Conservation (phyloP, 1,140 invertebrate genomes). For the Lethocerus indicus region DNA sequence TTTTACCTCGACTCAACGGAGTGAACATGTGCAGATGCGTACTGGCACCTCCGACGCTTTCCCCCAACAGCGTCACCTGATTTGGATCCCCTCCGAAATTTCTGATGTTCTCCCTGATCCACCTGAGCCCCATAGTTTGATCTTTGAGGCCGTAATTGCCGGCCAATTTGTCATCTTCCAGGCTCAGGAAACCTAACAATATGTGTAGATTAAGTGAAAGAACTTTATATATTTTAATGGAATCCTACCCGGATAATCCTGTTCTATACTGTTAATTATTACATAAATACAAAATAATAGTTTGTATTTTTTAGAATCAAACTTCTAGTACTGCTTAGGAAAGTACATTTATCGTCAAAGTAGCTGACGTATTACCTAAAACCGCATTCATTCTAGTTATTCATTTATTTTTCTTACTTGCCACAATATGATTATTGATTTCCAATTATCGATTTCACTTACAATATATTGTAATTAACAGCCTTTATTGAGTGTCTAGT, state of each 20-base stretch:
- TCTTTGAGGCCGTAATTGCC: constrained; percentile 16
- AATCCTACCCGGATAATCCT: background rate
- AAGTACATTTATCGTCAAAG: too few species aligned
- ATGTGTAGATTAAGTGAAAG: too few species aligned
- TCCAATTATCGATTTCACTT: too few species aligned
- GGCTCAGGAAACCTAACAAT: constrained; percentile 12
- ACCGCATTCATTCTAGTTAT: too few species aligned
- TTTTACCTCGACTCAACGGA: constrained; percentile 11
- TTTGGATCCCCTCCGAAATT: constrained; percentile 13
- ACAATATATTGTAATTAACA: too few species aligned
- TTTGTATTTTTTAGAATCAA: background rate
- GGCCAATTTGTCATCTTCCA: constrained; percentile 14
- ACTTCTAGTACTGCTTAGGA: too few species aligned
- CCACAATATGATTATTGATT: too few species aligned
- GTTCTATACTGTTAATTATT: background rate
- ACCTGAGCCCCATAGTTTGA: constrained; percentile 11
- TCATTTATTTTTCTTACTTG: too few species aligned
- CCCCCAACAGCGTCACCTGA: constrained; percentile 10
- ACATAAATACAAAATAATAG: background rate
- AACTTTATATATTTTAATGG: background rate
- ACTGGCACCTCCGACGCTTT: constrained; percentile 10
- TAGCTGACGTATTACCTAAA: too few species aligned
- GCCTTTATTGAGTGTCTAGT: too few species aligned
- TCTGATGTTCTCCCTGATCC: constrained; percentile 14
- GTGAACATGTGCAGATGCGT: constrained; percentile 13